These are phyloP conservation scores for Heliconius hermathena DNA, from an alignment of 1,140 invertebrate species.

Conservation along the genomic window DNA sequence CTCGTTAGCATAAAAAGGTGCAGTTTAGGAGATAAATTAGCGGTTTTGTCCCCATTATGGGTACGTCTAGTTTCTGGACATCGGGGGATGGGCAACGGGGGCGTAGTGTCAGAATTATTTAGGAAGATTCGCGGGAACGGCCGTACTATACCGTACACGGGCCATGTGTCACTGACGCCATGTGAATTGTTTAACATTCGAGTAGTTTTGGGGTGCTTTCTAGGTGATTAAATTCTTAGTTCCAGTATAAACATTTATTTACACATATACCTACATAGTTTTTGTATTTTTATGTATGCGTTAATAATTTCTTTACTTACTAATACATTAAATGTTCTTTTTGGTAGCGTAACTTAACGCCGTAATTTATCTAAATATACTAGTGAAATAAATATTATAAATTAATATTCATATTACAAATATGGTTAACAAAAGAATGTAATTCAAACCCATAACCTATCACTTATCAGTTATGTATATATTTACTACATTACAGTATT, in stretches of 20 bases:
- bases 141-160: slow-evolving; percentile 54
- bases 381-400: no score
- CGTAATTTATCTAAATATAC: no score
- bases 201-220: neutral
- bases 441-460: no score
- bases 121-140: slow-evolving; percentile 68
- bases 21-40: slow-evolving; percentile 61
- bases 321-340: no score
- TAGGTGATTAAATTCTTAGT: neutral
- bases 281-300: neutral
- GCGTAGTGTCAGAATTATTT: slow-evolving; percentile 71
- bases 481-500: neutral
- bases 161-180: slow-evolving; percentile 34
- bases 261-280: neutral
- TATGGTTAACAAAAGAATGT: no score
- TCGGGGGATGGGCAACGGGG: slow-evolving; percentile 30
- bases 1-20: slow-evolving; percentile 35
- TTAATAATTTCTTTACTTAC: no score
- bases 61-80: slow-evolving; percentile 48
- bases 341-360: no score
- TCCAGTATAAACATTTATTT: neutral
- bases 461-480: neutral
- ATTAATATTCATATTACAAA: no score
- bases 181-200: neutral
- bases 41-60: slow-evolving; percentile 57